A percentile compares a stretch with the other conserved stretches of the same genome.
phyloP scores from a whole-genome alignment of 2,113 vertebrate genomes.

The Uropsilus gracilis region DNA sequence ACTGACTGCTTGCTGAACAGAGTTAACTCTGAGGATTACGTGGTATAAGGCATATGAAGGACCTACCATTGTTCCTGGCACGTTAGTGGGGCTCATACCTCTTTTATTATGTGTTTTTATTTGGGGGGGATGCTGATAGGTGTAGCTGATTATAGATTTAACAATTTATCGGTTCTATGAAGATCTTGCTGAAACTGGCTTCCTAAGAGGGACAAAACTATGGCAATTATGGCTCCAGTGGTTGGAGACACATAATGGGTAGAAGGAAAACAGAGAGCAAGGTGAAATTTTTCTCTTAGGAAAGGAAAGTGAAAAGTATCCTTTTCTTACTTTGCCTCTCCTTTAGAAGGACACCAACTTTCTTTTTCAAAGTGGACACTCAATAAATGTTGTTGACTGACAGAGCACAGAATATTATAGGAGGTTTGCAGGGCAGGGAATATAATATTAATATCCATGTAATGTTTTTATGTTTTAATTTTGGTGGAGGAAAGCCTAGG shows the following conservation, averaged over 20 bases:
- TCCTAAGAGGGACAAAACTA: not conserved
- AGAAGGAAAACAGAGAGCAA: not conserved
- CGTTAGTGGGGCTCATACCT: not conserved
- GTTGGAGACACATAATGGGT: not conserved
- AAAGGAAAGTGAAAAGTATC: not conserved
- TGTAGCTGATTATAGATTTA: not conserved
- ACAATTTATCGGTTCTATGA: not conserved
- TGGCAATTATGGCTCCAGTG: not conserved
- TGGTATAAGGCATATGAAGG: not conserved
- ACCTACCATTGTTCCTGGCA: not conserved
- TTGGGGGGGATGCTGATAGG: not conserved
- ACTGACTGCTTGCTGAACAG: not conserved
- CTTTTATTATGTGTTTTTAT: not conserved
- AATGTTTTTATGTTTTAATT: constrained; percentile 82
- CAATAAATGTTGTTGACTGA: constrained; percentile 77
- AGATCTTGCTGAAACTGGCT: not conserved
- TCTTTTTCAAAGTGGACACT: constrained; percentile 63
- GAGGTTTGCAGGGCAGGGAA: constrained; percentile 69
- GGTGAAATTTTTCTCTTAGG: not conserved
- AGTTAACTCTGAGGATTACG: not conserved
- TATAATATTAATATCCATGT: constrained; percentile 81
- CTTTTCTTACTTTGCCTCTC: constrained; percentile 24
- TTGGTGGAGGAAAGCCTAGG: constrained; percentile 70
- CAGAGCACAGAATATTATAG: constrained; percentile 64
- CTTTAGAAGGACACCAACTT: constrained; percentile 40